Evolutionary conservation across 2,888 invertebrate genomes (phyloP).

Genomic region (Spodoptera exigua): DNA sequence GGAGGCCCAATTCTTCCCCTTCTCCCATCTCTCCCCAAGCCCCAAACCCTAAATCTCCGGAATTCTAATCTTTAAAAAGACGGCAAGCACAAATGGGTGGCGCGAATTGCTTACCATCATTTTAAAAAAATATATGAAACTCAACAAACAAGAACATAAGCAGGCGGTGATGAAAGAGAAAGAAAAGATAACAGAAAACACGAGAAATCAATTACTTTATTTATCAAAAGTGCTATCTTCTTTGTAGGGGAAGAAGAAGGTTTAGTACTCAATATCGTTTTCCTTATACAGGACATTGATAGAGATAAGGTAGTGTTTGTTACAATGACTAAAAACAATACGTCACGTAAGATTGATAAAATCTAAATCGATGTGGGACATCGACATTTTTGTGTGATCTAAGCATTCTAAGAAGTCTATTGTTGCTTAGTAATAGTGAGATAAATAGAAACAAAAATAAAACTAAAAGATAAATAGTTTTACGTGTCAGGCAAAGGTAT

Average conservation of each 20-base stretch:
- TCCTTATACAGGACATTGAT: constrained; percentile 19
- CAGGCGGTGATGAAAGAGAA: neutral
- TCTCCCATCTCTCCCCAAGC: too few relatives aligned
- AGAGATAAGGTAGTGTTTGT: constrained; percentile 10
- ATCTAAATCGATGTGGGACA: constrained; percentile 8
- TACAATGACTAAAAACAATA: constrained; percentile 10
- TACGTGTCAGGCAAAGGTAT: too few relatives aligned
- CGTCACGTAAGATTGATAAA: constrained; percentile 9
- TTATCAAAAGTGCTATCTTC: neutral
- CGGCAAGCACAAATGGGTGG: neutral
- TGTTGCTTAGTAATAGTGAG: neutral
- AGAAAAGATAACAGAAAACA: neutral
- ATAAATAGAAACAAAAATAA: neutral
- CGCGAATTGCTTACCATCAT: too few relatives aligned
- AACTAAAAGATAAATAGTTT: too few relatives aligned
- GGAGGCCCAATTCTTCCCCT: too few relatives aligned
- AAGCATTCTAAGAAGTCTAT: constrained; percentile 5
- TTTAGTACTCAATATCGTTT: constrained; percentile 4
- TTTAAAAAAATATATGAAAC: too few relatives aligned
- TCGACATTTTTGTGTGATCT: neutral
- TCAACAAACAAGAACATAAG: too few relatives aligned
- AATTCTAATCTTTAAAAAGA: too few relatives aligned
- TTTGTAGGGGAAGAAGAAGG: too few relatives aligned
- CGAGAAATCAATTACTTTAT: neutral
- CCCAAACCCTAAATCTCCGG: too few relatives aligned